Evolutionary conservation across 2,888 invertebrate species (phyloP).

Genomic region (Conistra vaccinii): DNA sequence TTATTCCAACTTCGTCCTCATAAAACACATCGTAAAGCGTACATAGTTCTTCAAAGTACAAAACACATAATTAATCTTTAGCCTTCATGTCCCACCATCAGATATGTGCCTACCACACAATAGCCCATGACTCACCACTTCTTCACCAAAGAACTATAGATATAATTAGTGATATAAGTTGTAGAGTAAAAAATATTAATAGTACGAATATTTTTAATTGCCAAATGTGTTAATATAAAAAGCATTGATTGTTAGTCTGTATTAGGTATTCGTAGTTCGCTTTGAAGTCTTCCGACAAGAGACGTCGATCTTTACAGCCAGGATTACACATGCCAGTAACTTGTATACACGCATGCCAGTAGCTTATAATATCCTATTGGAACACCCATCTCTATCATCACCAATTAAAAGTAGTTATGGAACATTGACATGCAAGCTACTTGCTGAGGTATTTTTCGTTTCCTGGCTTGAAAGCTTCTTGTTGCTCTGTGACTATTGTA

Average conservation of each 20-base stretch:
- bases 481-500: no score
- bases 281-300: constrained; percentile 49
- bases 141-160: constrained; percentile 55
- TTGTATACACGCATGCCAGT: no score
- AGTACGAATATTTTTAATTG: constrained; percentile 58
- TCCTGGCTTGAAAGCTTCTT: no score
- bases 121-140: constrained; percentile 68
- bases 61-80: constrained; percentile 69
- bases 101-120: constrained; percentile 62
- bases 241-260: constrained; percentile 38
- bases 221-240: constrained; percentile 60
- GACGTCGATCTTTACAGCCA: background rate
- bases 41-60: constrained; percentile 37
- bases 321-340: no score
- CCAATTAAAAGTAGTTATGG: background rate
- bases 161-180: constrained; percentile 67
- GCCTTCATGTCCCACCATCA: constrained; percentile 56
- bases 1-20: background rate
- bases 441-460: background rate
- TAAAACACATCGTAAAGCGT: constrained; percentile 15
- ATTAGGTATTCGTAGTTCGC: background rate
- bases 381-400: background rate
- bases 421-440: background rate
- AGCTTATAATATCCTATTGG: no score
- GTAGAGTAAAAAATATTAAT: constrained; percentile 48